Base-by-base conservation (phyloP, 2,888 invertebrate genomes). In the Eulithis prunata region DNA sequence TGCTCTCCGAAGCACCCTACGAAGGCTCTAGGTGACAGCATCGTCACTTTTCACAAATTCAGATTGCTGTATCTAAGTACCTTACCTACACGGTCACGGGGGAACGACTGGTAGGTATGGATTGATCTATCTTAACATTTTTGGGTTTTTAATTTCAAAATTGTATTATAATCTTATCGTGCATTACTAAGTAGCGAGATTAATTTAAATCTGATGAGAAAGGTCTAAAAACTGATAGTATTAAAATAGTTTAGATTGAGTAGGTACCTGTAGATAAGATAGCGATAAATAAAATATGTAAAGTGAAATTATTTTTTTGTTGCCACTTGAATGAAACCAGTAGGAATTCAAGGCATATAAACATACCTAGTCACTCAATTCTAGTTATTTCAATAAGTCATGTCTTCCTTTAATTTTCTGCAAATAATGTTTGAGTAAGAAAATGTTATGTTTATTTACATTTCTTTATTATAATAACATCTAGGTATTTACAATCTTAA, bases 401-500 rank as follows among this genome's bases (percentile, higher is more conserved):
- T 45, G 69, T 70, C 68, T 70, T 68, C 68, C 71, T 65, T 38
- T 63, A 55, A n/a, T 8, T 57, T 64, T 43, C 13, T 63, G 53
- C 63, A 61, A 41, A 57, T 51, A 64, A 54, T 8, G 55, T 47
- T 66, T 7, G 12, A 41, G 41, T 52, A 67, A 66, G 60, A 46
- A 66, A 64, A 67, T 60, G 53, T 65, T 71, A 62, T 59, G 46
- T 68, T 62, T 47, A 47, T 63, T 64, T 52, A 58, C 52, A 67
- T 68, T 63, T 69, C 54, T 68, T 69, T 58, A 58, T 57, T 72
- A 68, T 64, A 61, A 71, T 69, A 70, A 32, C 32, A 12, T 59
- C 14, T 41, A 54, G 10, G 32, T 78, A 76, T 75, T 77, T 75
- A 75, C 73, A 76, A 73, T 70, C 65, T 68, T 67, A 68, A 56